These are phyloP conservation scores for Thecocarcelia acutangulata DNA, from an alignment of 2,888 invertebrate genomes.

Conservation along the genomic window DNA sequence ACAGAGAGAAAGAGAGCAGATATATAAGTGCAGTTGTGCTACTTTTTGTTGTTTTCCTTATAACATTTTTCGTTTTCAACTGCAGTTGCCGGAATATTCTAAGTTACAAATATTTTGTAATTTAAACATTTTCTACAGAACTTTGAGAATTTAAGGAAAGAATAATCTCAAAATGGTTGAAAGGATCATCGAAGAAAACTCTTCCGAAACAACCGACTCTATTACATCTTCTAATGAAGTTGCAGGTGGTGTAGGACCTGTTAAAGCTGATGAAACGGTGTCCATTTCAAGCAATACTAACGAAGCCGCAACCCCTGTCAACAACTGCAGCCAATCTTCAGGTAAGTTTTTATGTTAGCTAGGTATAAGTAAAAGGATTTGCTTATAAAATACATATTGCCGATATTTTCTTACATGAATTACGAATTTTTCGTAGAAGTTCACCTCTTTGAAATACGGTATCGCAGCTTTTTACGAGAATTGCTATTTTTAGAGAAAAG, in stretches of 20 bases:
- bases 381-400: too few relatives aligned
- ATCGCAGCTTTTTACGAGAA: too few relatives aligned
- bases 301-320: constrained; percentile 73
- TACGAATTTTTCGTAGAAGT: too few relatives aligned
- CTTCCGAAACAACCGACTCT: constrained; percentile 63
- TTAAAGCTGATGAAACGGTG: constrained; percentile 53
- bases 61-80: constrained; percentile 18
- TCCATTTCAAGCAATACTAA: neutral
- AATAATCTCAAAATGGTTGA: constrained; percentile 83
- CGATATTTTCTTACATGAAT: too few relatives aligned
- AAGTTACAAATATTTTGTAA: constrained; percentile 3
- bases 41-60: constrained; percentile 27
- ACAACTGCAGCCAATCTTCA: constrained; percentile 74
- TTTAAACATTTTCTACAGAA: neutral
- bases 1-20: neutral
- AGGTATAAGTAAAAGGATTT: neutral
- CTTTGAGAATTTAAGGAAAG: constrained; percentile 24
- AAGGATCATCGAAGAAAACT: constrained; percentile 84
- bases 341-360: constrained; percentile 23
- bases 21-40: constrained; percentile 27
- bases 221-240: constrained; percentile 45
- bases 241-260: constrained; percentile 25
- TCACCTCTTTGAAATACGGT: too few relatives aligned
- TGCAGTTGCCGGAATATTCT: constrained; percentile 29
- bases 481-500: too few relatives aligned